phyloP scores from a whole-genome alignment of 1,140 invertebrate genomes.

The Rhyacophila brunnea region DNA sequence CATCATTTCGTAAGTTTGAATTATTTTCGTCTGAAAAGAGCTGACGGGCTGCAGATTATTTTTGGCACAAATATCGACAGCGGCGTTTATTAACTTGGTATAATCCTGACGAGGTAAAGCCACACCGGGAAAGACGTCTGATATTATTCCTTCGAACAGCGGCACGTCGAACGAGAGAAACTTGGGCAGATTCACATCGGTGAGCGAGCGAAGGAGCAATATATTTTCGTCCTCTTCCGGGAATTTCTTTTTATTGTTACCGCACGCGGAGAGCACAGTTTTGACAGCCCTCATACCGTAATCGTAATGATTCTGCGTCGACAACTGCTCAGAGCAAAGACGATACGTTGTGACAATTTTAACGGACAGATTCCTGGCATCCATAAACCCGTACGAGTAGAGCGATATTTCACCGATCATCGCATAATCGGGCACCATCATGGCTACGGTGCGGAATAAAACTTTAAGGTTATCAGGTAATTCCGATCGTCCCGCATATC shows the following conservation, averaged over 20 bases:
- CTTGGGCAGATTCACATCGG: slow-evolving; percentile 92
- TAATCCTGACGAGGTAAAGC: slow-evolving; percentile 74
- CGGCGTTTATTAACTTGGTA: slow-evolving; percentile 59
- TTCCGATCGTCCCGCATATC: slow-evolving; percentile 84
- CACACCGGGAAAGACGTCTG: slow-evolving; percentile 86
- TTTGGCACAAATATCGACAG: slow-evolving; percentile 58
- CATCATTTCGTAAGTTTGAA: slow-evolving; percentile 89
- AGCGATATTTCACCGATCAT: slow-evolving; percentile 90
- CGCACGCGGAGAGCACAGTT: slow-evolving; percentile 73
- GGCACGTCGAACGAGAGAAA: slow-evolving; percentile 87
- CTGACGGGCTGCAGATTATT: slow-evolving; percentile 72
- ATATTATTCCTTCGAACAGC: slow-evolving; percentile 88
- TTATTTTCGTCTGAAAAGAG: slow-evolving; percentile 73
- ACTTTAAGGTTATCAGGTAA: slow-evolving; percentile 82
- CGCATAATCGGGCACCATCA: slow-evolving; percentile 93
- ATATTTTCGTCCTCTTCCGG: slow-evolving; percentile 79
- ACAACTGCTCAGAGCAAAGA: slow-evolving; percentile 87
- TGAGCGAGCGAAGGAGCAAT: slow-evolving; percentile 78
- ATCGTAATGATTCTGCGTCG: slow-evolving; percentile 91
- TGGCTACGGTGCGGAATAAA: slow-evolving; percentile 83
- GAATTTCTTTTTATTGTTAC: slow-evolving; percentile 80
- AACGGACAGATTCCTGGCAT: slow-evolving; percentile 77
- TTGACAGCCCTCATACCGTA: slow-evolving; percentile 84
- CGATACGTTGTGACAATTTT: slow-evolving; percentile 94
- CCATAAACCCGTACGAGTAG: slow-evolving; percentile 90